Percentiles rank a stretch among this genome's conserved stretches.
Evolutionary conservation across 2,797 vertebrate genomes (phyloP).

Genomic region (Chelonia mydas): DNA sequence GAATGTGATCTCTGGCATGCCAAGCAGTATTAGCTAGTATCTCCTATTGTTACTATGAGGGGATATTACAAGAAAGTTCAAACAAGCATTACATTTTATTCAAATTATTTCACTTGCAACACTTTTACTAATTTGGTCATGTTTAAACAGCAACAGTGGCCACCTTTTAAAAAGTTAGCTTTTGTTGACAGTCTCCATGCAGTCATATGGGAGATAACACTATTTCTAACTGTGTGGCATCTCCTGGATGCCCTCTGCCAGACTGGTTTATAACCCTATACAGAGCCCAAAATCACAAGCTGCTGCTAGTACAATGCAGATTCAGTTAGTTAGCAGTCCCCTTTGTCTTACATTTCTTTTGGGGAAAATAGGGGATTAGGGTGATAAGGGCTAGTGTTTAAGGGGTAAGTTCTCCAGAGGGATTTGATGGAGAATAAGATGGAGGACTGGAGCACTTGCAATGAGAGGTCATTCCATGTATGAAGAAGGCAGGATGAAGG

Average conservation of each 20-base stretch:
- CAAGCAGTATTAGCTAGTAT: background rate
- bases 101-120: background rate
- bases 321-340: background rate
- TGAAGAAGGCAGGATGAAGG: background rate
- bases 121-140: background rate
- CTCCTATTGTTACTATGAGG: background rate
- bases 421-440: accelerated
- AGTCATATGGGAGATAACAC: no score
- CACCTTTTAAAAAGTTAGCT: background rate
- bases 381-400: background rate
- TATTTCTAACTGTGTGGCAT: background rate
- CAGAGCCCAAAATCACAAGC: background rate
- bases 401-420: background rate
- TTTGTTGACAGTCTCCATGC: background rate
- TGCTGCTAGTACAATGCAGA: background rate
- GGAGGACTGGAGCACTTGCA: background rate
- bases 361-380: background rate
- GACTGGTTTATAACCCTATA: background rate
- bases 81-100: background rate
- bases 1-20: background rate
- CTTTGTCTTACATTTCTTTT: background rate
- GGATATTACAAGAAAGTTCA: background rate
- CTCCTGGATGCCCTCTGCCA: background rate
- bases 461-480: background rate
- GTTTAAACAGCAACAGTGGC: background rate